Evolutionary conservation across 2,888 invertebrate species (phyloP).

Genomic region (Subacronicta megacephala): DNA sequence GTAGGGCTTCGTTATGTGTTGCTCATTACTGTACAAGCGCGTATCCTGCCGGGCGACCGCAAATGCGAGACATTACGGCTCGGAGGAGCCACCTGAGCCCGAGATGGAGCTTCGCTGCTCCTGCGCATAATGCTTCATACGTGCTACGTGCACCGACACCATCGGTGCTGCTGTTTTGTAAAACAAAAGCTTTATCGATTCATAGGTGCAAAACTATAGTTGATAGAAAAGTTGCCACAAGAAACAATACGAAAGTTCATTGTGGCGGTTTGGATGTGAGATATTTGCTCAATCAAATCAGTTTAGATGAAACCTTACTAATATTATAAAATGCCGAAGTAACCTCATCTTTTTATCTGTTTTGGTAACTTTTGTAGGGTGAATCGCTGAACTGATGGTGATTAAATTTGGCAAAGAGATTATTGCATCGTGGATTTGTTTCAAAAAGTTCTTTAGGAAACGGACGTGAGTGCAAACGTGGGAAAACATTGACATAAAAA

Average conservation of each 20-base stretch:
- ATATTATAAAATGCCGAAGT: too few species aligned
- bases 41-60: constrained; percentile 88
- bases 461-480: too few species aligned
- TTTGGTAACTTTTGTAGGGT: too few species aligned
- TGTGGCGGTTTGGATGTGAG: neutral
- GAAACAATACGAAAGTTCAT: neutral
- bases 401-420: too few species aligned
- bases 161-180: constrained; percentile 57
- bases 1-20: constrained; percentile 89
- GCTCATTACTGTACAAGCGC: constrained; percentile 88
- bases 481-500: too few species aligned
- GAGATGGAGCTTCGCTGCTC: constrained; percentile 63
- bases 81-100: constrained; percentile 78
- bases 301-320: neutral
- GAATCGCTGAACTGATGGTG: too few species aligned
- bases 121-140: constrained; percentile 75
- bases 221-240: constrained; percentile 2
- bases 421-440: too few species aligned
- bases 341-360: too few species aligned
- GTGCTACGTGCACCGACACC: constrained; percentile 70
- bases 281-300: neutral
- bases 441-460: too few species aligned
- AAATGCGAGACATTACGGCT: constrained; percentile 86
- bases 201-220: constrained; percentile 36
- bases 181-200: constrained; percentile 60